Base-by-base conservation (phyloP, 2,797 vertebrate genomes). In the Myotis myotis region DNA sequence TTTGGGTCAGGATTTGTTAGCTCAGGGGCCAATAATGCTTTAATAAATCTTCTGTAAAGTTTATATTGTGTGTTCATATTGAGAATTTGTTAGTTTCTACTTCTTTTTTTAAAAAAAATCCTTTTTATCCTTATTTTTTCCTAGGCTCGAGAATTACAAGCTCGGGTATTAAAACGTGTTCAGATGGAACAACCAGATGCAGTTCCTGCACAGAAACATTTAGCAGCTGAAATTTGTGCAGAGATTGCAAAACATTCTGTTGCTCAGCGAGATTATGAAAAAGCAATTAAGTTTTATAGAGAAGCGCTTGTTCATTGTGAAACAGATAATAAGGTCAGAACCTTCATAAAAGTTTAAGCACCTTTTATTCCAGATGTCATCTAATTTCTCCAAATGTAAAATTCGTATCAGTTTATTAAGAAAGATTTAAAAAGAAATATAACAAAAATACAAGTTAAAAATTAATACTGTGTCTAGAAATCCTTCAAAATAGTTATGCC, bases 271-370 rank as follows among this genome's bases (percentile, higher is more conserved):
- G 99, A 99, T 98, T 99, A 99, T 96, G 99, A 99, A 98, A 99
- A 99, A 98, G 99, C 99, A 91, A 99, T 99, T 98, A 99, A 99
- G 97, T 99, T 99, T 98, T 99, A 99, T 99, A 99, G 99, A 99
- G 99, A 99, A 97, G 99, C 99, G 91, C 99, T 99, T 99, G 98
- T 99, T 98, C 99, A 99, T 98, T 99, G 99, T 98, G 99, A 99
- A 98, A 99, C 98, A 0, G 98, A 99, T 98, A 99, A 99, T 98
- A 99, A 99, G 99, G 99, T 99, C 98, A 98, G 99, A 98, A 89
- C n/a, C 49, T 81, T 89, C 53, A 60, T 74, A 80, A 72, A 2
- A 92, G 94, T 68, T 95, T 93, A 80, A 51, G 20, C 81, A 62
- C 30, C 83, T 97, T 95, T 95, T 60, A 78, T 96, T 96, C 33